phyloP scores from a whole-genome alignment of 2,797 vertebrate genomes.

The Artibeus lituratus region DNA sequence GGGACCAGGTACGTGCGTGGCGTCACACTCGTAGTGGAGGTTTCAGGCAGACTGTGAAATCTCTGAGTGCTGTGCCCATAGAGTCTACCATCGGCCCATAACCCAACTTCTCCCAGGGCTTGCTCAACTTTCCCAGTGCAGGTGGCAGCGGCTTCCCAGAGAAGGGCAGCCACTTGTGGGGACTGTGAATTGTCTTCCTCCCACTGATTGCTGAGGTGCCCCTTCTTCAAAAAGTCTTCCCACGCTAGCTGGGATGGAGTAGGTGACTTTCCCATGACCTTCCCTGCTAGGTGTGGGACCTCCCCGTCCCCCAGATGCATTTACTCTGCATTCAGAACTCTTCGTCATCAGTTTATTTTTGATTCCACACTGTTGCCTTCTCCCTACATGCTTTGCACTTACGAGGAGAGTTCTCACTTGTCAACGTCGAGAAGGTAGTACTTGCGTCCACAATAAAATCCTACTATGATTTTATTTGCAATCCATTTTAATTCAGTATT shows the following conservation, averaged over 20 bases:
- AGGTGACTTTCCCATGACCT: neutral
- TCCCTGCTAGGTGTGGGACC: neutral
- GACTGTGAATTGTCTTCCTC: neutral
- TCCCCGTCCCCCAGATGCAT: neutral
- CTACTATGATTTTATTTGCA: conserved; percentile 32
- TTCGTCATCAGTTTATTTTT: neutral
- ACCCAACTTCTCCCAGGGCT: neutral
- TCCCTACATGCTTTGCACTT: neutral
- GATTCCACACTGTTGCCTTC: neutral
- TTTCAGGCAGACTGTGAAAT: conserved; percentile 33
- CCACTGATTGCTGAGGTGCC: neutral
- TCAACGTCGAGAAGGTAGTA: neutral
- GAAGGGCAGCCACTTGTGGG: neutral
- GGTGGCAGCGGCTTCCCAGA: neutral
- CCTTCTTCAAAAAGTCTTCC: neutral
- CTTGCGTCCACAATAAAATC: neutral
- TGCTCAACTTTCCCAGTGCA: neutral
- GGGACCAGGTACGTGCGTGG: conserved; percentile 12
- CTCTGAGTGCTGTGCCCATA: neutral
- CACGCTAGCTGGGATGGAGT: neutral
- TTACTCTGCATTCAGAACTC: neutral
- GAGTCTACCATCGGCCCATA: neutral
- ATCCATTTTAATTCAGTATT: conserved; percentile 37
- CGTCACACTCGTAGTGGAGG: conserved; percentile 25
- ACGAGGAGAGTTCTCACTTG: neutral